Evolutionary conservation across 2,888 invertebrate species (phyloP).

Genomic region (Aporophyla nigra): DNA sequence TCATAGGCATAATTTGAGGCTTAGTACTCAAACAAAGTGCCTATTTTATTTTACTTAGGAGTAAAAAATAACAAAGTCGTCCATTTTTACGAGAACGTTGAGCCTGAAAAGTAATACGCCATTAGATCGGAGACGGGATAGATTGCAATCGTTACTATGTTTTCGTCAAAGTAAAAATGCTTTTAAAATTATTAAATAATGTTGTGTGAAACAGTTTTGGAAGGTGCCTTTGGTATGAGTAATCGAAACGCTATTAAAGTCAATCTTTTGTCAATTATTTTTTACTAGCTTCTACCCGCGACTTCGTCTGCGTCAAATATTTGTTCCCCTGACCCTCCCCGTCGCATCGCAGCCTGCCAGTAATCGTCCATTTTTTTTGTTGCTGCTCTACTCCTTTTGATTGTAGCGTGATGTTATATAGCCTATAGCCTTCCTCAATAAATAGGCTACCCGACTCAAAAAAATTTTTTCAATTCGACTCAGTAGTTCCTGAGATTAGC

Average conservation of each 20-base stretch:
- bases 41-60: slow-evolving; percentile 42
- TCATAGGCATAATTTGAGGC: slow-evolving; percentile 46
- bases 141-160: slow-evolving; percentile 49
- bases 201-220: background rate
- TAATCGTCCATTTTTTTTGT: no score
- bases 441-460: no score
- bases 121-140: slow-evolving; percentile 52
- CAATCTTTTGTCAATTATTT: background rate
- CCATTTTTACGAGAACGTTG: slow-evolving; percentile 40
- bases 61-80: slow-evolving; percentile 44
- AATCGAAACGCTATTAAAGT: background rate
- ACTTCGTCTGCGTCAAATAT: no score
- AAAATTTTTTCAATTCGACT: no score
- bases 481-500: no score
- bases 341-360: no score
- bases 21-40: slow-evolving; percentile 39
- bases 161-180: slow-evolving; percentile 16
- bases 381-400: no score
- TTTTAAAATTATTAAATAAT: slow-evolving; percentile 2
- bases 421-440: no score
- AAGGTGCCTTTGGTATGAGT: background rate
- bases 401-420: no score
- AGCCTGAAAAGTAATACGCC: slow-evolving; percentile 46
- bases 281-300: background rate
- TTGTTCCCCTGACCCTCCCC: no score